Base-by-base conservation (phyloP, 2,797 vertebrate species). In the Stomatorhinus walkeri region DNA sequence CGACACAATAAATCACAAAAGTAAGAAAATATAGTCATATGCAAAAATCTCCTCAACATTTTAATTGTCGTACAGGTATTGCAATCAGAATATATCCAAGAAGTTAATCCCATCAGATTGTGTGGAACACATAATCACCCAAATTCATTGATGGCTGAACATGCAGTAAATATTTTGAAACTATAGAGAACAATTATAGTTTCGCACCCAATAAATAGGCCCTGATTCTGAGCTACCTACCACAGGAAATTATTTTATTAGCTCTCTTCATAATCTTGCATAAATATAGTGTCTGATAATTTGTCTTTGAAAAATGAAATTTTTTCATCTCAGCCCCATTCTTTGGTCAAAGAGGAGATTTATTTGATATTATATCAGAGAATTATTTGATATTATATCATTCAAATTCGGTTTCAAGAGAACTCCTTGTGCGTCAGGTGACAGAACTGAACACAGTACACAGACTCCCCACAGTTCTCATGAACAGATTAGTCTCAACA, bases 281-380 rank as follows among this genome's bases (percentile, higher is more conserved):
- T 87, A 52, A 32, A 87, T 87, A 59, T 59, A 56, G 59, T 22
- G 32, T 56, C 19, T 56, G 51, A 87, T 87, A n/a, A 32, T 52
- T 40, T 40, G 49, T n/a, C 28, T 36, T 54, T 36, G 52, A 52
- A 86, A 24, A 86, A 54, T 48, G 3, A 0, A n/a, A 36, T n/a
- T 81, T 83, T 43, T 84, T 84, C n/a, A 51, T 84, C 48, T 84
- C 46, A 84, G 22, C 19, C 40, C 36, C n/a, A 28, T 28, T 48
- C 43, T 48, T 51, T 51, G 8, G n/a, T 24, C 22, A 84, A 51
- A 48, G 8, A 46, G 40, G 1, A 84, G n/a, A 87, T 87, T 14
- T 28, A 59, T 56, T 19, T 36, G 85, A 86, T n/a, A 32, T 87
- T 87, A 87, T 87, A 87, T 28, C 54, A 56, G 16, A 84, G 81